A percentile compares a stretch with the other conserved stretches of the same genome.
These are phyloP conservation scores for Tor tambroides DNA, from an alignment of 2,113 vertebrate genomes.

Conservation along the genomic window DNA sequence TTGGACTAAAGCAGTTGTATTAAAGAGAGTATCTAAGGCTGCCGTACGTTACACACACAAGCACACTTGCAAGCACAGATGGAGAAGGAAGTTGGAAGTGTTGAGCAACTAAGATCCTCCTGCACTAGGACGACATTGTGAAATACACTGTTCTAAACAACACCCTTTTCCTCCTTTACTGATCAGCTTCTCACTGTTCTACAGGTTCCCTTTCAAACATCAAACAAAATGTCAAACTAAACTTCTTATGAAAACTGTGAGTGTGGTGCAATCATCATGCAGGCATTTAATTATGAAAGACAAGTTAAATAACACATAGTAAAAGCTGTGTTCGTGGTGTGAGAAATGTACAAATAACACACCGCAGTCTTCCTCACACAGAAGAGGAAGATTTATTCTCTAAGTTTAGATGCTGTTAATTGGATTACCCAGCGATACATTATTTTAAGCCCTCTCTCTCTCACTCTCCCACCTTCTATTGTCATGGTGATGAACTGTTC, in stretches of 20 bases:
- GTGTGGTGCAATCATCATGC: constrained; percentile 1
- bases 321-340: background rate
- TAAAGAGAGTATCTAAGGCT: background rate
- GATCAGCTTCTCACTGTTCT: constrained; percentile 11
- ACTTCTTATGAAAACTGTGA: background rate
- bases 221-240: constrained; percentile 25
- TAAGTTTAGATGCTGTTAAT: background rate
- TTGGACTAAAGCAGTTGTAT: background rate
- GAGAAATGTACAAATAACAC: background rate
- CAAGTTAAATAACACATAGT: background rate
- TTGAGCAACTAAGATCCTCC: constrained; percentile 73
- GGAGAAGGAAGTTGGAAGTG: constrained; percentile 72
- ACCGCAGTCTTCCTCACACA: background rate
- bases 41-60: constrained; percentile 45
- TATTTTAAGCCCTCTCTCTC: background rate
- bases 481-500: constrained; percentile 49
- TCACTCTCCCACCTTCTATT: constrained; percentile 53
- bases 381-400: background rate
- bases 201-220: constrained; percentile 26
- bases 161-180: constrained; percentile 48
- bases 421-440: background rate
- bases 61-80: constrained; percentile 20
- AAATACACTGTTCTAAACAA: constrained; percentile 69
- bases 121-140: constrained; percentile 72
- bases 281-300: background rate